Base-by-base conservation (phyloP, 2,888 invertebrate species). In the Caradrina kadenii region DNA sequence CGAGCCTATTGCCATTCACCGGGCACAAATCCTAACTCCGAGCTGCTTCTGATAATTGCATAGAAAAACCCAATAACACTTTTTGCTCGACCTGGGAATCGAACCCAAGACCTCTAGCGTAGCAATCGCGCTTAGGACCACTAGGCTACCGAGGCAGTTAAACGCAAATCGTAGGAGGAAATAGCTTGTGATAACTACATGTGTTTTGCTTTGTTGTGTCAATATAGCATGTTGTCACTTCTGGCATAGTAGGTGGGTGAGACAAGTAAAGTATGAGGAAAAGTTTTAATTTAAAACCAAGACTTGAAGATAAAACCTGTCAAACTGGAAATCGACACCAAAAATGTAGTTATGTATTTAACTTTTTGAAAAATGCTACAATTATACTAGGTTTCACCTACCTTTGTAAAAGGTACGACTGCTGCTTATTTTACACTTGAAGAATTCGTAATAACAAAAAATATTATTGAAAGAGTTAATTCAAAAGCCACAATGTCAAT, bases 271-370 rank as follows among this genome's bases (percentile, higher is more conserved):
- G 45, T 45, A 45, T 45, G 45, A 45, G 45, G 45, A 45, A 45
- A 45, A 45, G 45, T 17, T 45, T 45, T 45, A 17, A 45, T 5
- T 17, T 11, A 62, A 21, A n/a, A 31, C 3, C 4, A 3, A 21
- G 35, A 62, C n/a, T 5, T 4, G 6, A 21, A 21, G 48, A 35
- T 7, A 54, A n/a, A 62, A 62, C 62, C 39, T 21, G 62, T 62
- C 55, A 6, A 13, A 19, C 53, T 35, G 52, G 35, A 35, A 35
- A 35, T 39, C 13, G 11, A 0, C 13, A 45, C 17, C 17, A 45
- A 45, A 45, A 45, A 45, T 45, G 17, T 45, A 45, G 5, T 11
- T 53, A n/a, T 5, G 19, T 31, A 39, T 42, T 52, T 22, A 22
- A 17, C 11, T 45, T 60, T 60, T 52, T 8, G 8, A 45, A 59